These are phyloP conservation scores for Melinopterus prodromus DNA, from an alignment of 2,888 invertebrate species.

Conservation along the genomic window DNA sequence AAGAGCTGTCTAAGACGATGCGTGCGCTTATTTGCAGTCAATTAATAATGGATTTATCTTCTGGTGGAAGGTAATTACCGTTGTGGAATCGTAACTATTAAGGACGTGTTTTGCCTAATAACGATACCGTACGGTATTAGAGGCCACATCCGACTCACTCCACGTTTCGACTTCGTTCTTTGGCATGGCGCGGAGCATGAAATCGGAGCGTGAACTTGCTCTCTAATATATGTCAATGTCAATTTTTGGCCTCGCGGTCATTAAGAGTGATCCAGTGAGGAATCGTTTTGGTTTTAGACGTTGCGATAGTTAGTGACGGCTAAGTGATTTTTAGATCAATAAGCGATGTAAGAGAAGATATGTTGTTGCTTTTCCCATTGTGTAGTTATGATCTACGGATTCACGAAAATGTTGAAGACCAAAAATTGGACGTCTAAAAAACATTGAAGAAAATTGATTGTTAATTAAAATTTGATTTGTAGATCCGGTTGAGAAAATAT, in stretches of 20 bases:
- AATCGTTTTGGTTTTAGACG: background rate
- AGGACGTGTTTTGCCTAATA: constrained; percentile 4
- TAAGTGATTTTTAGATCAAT: background rate
- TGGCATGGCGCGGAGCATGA: background rate
- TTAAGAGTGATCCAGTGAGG: background rate
- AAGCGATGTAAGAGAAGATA: background rate
- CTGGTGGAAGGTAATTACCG: background rate
- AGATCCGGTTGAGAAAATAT: too few relatives aligned
- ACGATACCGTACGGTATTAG: constrained; percentile 4
- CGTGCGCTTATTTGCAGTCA: constrained; percentile 4
- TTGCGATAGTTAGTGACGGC: background rate
- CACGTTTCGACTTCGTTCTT: background rate
- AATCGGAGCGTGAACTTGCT: background rate
- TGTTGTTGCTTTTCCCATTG: too few relatives aligned
- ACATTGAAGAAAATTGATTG: too few relatives aligned
- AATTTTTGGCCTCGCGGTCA: background rate
- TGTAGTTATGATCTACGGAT: too few relatives aligned
- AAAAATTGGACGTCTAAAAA: too few relatives aligned
- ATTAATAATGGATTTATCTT: constrained; percentile 4
- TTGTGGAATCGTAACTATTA: background rate
- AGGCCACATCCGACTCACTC: background rate
- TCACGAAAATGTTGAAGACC: too few relatives aligned
- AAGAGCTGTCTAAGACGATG: background rate
- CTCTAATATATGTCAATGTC: background rate
- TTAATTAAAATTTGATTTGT: too few relatives aligned